Evolutionary conservation across 2,888 invertebrate species (phyloP).

Genomic region (Formica aserva): DNA sequence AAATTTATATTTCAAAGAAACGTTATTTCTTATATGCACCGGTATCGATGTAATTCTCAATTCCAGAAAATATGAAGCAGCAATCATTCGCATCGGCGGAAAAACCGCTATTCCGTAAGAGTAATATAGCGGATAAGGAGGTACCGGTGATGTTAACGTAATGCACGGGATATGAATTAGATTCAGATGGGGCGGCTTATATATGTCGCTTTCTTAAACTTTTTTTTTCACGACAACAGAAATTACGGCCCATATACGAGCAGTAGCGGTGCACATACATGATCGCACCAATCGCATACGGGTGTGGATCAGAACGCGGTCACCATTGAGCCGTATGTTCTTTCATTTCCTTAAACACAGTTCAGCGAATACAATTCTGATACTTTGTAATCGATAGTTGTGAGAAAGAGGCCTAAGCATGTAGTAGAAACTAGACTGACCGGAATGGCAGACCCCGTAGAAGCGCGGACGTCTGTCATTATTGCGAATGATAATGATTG

Average conservation of each 20-base stretch:
- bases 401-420: conserved; percentile 42
- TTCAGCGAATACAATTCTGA: conserved; percentile 40
- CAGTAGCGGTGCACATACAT: conserved; percentile 30
- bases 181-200: conserved; percentile 24
- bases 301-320: conserved; percentile 57
- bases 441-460: conserved; percentile 30
- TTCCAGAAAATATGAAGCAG: conserved; percentile 49
- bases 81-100: conserved; percentile 25
- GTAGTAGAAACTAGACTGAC: conserved; percentile 56
- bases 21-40: conserved; percentile 1
- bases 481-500: conserved; percentile 48
- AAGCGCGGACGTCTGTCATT: conserved; percentile 55
- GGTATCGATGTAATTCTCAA: conserved; percentile 39
- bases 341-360: conserved; percentile 50
- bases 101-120: conserved; percentile 33
- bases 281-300: conserved; percentile 33
- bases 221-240: conserved; percentile 33
- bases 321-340: conserved; percentile 51
- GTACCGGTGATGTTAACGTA: conserved; percentile 31
- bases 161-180: conserved; percentile 40
- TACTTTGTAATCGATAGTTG: conserved; percentile 72
- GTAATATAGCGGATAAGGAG: conserved; percentile 14
- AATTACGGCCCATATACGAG: conserved; percentile 24
- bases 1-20: conserved; percentile 7
- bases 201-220: conserved; percentile 46